These are phyloP conservation scores for Lagodon rhomboides DNA, from an alignment of 2,797 vertebrate species.

Conservation along the genomic window DNA sequence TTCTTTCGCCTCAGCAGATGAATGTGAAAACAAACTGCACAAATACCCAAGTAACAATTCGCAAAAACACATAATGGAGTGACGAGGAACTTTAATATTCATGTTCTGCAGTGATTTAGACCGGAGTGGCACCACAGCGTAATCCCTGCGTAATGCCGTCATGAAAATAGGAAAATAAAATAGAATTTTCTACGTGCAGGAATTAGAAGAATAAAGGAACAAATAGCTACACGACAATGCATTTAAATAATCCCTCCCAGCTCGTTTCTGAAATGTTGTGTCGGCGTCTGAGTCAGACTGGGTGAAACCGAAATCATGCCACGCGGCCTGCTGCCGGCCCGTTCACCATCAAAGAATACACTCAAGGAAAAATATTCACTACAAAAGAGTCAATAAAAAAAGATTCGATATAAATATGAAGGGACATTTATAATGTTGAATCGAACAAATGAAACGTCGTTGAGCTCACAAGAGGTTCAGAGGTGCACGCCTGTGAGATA, in stretches of 20 bases:
- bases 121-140: no score
- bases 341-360: not conserved
- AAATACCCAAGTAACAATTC: not conserved
- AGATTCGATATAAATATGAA: no score
- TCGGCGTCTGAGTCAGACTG: not conserved
- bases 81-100: slow-evolving; percentile 16
- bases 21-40: not conserved
- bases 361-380: not conserved
- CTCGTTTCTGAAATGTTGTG: slow-evolving; percentile 27
- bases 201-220: no score
- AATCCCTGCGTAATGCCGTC: no score
- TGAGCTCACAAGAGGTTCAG: not conserved
- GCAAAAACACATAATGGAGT: not conserved
- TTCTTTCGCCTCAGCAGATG: not conserved
- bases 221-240: not conserved
- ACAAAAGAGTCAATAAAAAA: not conserved
- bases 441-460: not conserved
- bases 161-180: no score
- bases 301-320: not conserved
- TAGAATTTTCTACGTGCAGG: no score
- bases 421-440: no score
- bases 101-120: slow-evolving; percentile 5
- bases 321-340: no score
- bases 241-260: slow-evolving; percentile 25
- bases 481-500: not conserved